A percentile compares a stretch with the other conserved stretches of the same genome.
Evolutionary conservation across 35 echinoderm and acorn worm species (phyloP).

Genomic region (Ophioderma brevispina): DNA sequence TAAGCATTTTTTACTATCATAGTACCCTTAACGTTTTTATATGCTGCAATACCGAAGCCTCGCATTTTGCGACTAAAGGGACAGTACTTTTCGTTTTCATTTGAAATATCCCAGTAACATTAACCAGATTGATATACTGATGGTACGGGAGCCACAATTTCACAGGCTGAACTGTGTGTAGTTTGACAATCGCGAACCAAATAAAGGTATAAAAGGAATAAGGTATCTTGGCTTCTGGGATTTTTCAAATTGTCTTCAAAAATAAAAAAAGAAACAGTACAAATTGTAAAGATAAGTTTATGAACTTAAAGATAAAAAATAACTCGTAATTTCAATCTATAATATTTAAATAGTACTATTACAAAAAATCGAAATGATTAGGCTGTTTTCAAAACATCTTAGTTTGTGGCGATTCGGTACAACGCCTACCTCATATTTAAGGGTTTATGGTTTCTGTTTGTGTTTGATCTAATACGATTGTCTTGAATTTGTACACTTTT

Average conservation of each 20-base stretch:
- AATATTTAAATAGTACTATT: not conserved
- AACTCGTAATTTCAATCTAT: not conserved
- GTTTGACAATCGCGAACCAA: too few relatives aligned
- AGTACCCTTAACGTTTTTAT: too few relatives aligned
- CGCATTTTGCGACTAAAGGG: not conserved
- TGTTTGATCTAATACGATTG: too few relatives aligned
- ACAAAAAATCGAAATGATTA: not conserved
- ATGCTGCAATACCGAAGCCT: slow-evolving; percentile 8
- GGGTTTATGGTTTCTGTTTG: too few relatives aligned
- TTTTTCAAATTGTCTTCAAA: not conserved
- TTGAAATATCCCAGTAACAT: not conserved
- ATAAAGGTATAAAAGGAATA: too few relatives aligned
- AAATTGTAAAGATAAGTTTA: not conserved
- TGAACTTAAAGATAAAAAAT: not conserved
- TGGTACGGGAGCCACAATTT: not conserved
- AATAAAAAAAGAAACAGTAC: not conserved
- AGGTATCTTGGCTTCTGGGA: not conserved
- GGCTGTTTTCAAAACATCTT: too few relatives aligned
- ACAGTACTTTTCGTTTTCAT: not conserved
- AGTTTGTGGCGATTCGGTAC: not conserved
- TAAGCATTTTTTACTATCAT: too few relatives aligned
- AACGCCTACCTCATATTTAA: not conserved
- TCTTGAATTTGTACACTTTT: too few relatives aligned
- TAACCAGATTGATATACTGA: not conserved
- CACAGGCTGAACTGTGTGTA: too few relatives aligned